Base-by-base conservation (phyloP, 1,140 invertebrate species). In the Laupala kohalensis region DNA sequence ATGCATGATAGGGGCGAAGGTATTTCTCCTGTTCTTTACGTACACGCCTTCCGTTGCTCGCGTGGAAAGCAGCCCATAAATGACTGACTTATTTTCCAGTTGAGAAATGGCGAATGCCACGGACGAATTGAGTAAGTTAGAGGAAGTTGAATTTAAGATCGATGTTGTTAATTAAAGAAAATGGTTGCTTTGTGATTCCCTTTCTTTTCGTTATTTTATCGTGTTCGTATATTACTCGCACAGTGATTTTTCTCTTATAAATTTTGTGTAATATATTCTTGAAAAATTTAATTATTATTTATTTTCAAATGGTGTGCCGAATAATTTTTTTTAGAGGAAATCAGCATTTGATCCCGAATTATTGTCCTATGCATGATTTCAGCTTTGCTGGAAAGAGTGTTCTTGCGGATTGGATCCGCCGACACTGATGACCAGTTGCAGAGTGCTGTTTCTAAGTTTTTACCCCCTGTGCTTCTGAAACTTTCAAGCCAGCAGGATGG, bases 351-450 rank as follows among this genome's bases (percentile, higher is more conserved):
- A 25, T 19, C 67, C 4, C 64, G 72, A n/a, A n/a, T n/a, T n/a
- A n/a, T n/a, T n/a, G n/a, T n/a, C n/a, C n/a, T n/a, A n/a, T n/a
- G n/a, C n/a, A n/a, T 19, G 37, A 69, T 83, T 83, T 65, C 75
- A 92, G 91, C 89, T 79, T 84, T 96, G 65, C 82, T 97, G 76
- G 94, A 97, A 79, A 84, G 94, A 74, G 93, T 97, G 4, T 93
- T 96, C 78, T 82, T 96, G 65, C 86, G 93, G 62, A 86, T 97
- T 76, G 93, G 93, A 2, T 90, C 90, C 76, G 91, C 92, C 5
- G 92, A 96, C 75, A 89, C 87, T 26, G 95, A 97, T 84, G 92
- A 95, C 65, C 91, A 95, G 77, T 81, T 97, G 69, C 89, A 96
- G 78, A 86, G 85, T 76, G 88, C 89, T 67, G 84, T 97, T 25